Percentiles rank a stretch among this genome's conserved stretches.
These are phyloP conservation scores for Mycogona germanica DNA, from an alignment of 2,888 invertebrate genomes.

Conservation along the genomic window DNA sequence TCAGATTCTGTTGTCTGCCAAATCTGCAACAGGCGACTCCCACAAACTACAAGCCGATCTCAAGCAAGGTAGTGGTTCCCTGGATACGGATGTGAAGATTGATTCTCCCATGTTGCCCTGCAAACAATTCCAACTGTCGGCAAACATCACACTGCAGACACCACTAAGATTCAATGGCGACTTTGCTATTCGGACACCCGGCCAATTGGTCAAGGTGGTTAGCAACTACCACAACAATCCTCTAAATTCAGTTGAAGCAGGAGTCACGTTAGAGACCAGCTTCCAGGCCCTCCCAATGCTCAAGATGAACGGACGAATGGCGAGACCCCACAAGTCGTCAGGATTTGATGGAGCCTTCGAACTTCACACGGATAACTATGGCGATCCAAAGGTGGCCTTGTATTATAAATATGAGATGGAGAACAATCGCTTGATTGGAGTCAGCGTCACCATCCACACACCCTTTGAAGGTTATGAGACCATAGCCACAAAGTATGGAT, in stretches of 20 bases:
- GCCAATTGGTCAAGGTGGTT: not conserved
- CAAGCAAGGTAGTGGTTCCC: not conserved
- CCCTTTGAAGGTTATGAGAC: not conserved
- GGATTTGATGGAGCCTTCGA: conserved; percentile 7
- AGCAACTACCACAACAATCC: not conserved
- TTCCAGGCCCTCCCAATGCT: conserved; percentile 7
- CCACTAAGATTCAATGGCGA: not conserved
- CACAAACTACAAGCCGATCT: not conserved
- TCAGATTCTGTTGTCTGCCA: no score
- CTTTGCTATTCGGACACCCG: conserved; percentile 6
- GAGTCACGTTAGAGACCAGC: conserved; percentile 3
- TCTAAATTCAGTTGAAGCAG: not conserved
- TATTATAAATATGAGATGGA: not conserved
- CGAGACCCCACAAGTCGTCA: not conserved
- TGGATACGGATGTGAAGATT: not conserved
- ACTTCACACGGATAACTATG: conserved; percentile 4
- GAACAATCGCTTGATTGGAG: not conserved
- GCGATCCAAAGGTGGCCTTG: not conserved
- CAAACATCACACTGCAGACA: not conserved
- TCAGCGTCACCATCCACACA: not conserved
- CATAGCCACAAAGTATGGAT: not conserved
- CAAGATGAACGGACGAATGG: conserved; percentile 2
- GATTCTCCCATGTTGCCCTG: conserved; percentile 8
- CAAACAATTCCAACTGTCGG: not conserved
- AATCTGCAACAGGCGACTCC: no score